Conservation (phyloP, 2,888 invertebrate species). For the Macrosoma leucophasiata region DNA sequence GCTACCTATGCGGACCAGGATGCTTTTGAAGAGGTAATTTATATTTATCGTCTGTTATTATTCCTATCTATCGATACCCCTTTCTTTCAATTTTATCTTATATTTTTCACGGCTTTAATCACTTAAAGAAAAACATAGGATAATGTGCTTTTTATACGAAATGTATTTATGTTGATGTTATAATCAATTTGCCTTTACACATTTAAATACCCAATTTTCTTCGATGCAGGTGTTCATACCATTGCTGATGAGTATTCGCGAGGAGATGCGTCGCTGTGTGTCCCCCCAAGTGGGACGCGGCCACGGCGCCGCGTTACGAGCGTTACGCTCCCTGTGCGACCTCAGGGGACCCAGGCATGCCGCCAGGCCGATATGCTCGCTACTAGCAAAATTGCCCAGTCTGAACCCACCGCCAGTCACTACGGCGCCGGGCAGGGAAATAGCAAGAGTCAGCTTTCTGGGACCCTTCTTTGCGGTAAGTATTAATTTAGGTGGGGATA, state of each 20-base stretch:
- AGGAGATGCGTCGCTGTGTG: conserved; percentile 80
- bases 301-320: conserved; percentile 81
- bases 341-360: conserved; percentile 81
- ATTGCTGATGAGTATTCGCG: conserved; percentile 60
- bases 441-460: conserved; percentile 88
- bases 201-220: not conserved
- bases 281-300: conserved; percentile 80
- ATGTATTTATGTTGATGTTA: not conserved
- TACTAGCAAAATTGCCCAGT: conserved; percentile 62
- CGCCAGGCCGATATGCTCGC: conserved; percentile 81
- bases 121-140: not conserved
- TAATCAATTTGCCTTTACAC: not conserved
- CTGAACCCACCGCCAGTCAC: conserved; percentile 84
- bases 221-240: conserved; percentile 56
- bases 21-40: conserved; percentile 70
- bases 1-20: conserved; percentile 77
- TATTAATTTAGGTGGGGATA: no score
- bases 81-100: no score
- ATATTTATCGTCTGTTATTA: no score
- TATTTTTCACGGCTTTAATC: no score
- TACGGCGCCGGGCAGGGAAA: conserved; percentile 88
- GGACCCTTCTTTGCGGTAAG: conserved; percentile 92
- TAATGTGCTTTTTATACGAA: not conserved
- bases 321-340: conserved; percentile 87
- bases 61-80: no score